Conservation (phyloP, 2,113 vertebrate genomes). For the Choloepus hoffmanni region DNA sequence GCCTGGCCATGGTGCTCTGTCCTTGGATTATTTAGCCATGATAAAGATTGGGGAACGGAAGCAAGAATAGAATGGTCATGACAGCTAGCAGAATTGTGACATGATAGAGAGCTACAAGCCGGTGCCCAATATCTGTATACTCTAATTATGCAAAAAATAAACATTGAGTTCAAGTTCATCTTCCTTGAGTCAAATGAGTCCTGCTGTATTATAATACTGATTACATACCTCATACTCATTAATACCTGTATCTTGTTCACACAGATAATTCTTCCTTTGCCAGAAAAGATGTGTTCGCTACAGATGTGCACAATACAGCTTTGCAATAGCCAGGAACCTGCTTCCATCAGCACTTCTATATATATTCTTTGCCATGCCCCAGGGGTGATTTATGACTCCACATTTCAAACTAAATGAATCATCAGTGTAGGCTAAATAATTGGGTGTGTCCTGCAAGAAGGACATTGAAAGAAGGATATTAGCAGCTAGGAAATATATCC, state of each 20-base stretch:
- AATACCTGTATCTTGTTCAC: neutral
- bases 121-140: neutral
- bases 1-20: neutral
- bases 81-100: neutral
- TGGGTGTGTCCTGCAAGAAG: neutral
- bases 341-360: neutral
- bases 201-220: neutral
- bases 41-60: neutral
- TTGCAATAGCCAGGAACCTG: neutral
- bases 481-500: neutral
- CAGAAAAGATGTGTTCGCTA: neutral
- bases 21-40: neutral
- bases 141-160: neutral
- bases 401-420: conserved; percentile 26
- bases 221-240: neutral
- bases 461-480: neutral
- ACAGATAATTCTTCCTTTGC: neutral
- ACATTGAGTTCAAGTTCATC: neutral
- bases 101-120: neutral
- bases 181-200: neutral
- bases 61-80: neutral
- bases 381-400: neutral
- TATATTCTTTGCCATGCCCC: neutral
- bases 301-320: neutral
- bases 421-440: neutral